Evolutionary conservation across 1,140 invertebrate genomes (phyloP).

Genomic region (Tetramorium parvispinum): DNA sequence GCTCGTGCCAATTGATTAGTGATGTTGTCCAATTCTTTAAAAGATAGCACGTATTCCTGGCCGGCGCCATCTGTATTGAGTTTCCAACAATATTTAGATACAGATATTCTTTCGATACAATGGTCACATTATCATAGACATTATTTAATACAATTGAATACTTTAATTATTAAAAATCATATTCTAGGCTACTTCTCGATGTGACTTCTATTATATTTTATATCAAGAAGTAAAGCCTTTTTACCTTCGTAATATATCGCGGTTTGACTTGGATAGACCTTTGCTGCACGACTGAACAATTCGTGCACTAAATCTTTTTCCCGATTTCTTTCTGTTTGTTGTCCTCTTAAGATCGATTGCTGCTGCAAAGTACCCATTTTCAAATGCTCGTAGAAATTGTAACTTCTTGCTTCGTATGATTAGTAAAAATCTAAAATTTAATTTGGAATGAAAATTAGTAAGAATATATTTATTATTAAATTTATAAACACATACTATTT

Average conservation of each 20-base stretch:
- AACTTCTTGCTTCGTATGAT: background rate
- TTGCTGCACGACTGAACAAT: slow-evolving; percentile 84
- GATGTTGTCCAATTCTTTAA: slow-evolving; percentile 87
- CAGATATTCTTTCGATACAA: background rate
- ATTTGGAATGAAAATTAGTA: slow-evolving; percentile 17
- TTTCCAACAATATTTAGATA: background rate
- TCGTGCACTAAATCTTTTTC: slow-evolving; percentile 85
- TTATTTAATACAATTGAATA: slow-evolving; percentile 1
- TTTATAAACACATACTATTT: background rate
- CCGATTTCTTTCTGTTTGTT: slow-evolving; percentile 78
- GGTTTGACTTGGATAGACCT: slow-evolving; percentile 81
- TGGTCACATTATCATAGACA: background rate
- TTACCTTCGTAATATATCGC: slow-evolving; percentile 87
- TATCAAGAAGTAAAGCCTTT: background rate
- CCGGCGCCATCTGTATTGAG: slow-evolving; percentile 82
- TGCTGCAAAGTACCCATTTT: slow-evolving; percentile 89
- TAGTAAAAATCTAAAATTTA: slow-evolving; percentile 15
- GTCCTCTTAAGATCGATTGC: slow-evolving; percentile 88
- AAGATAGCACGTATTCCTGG: slow-evolving; percentile 84
- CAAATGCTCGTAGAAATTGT: background rate
- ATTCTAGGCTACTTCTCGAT: background rate
- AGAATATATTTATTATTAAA: background rate
- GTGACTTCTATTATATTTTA: background rate
- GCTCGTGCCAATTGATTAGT: slow-evolving; percentile 88
- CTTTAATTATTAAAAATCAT: slow-evolving; percentile 1